phyloP scores from a whole-genome alignment of 1,140 invertebrate genomes.

The Brachionus koreanus region DNA sequence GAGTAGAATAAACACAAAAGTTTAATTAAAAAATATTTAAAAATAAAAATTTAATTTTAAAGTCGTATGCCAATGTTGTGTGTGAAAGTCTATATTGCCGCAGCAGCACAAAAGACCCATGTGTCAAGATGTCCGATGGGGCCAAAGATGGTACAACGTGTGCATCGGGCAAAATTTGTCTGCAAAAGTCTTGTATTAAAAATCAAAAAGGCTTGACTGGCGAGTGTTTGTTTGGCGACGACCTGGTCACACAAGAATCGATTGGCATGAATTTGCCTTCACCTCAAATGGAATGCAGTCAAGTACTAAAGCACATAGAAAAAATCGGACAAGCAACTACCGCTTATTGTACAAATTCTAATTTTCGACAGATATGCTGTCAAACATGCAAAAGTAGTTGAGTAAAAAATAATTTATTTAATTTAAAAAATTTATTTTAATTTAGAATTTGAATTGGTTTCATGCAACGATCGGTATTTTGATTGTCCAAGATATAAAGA shows the following conservation, averaged over 20 bases:
- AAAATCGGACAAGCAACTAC: not conserved
- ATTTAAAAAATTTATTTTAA: not conserved
- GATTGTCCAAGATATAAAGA: conserved; percentile 34
- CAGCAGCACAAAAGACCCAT: not conserved
- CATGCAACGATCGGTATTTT: conserved; percentile 2
- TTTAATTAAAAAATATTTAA: not conserved
- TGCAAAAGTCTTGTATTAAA: not conserved
- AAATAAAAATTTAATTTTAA: not conserved
- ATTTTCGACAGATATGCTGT: conserved; percentile 5
- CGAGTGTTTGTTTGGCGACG: conserved; percentile 5
- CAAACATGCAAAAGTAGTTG: conserved; percentile 5
- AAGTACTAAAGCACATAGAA: not conserved
- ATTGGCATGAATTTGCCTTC: conserved; percentile 16
- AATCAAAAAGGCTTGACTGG: not conserved
- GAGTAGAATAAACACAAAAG: not conserved
- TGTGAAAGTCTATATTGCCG: conserved; percentile 15
- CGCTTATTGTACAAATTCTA: not conserved
- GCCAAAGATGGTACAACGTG: not conserved
- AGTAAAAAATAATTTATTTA: not conserved
- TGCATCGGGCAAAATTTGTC: conserved; percentile 8
- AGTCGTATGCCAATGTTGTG: not conserved
- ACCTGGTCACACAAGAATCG: conserved; percentile 1
- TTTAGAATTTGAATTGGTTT: conserved; percentile 11
- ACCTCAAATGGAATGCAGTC: not conserved
- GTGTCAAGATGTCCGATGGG: not conserved